Conservation (phyloP, 2,113 vertebrate species). For the Regulus satrapa region DNA sequence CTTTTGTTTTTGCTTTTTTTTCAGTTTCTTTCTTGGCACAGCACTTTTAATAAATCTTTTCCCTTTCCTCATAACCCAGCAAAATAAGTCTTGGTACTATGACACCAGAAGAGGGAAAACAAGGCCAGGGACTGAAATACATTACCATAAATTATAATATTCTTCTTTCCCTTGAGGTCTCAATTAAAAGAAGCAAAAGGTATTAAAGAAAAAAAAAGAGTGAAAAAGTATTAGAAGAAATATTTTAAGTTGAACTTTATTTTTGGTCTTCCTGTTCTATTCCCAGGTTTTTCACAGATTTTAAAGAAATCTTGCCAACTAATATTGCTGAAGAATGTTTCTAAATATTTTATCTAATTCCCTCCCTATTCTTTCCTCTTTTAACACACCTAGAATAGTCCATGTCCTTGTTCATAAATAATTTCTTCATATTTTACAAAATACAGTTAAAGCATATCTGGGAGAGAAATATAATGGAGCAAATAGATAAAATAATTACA, state of each 20-base stretch:
- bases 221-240: neutral
- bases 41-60: neutral
- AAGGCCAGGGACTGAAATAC: neutral
- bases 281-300: neutral
- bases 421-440: neutral
- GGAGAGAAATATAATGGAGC: neutral
- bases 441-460: neutral
- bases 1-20: neutral
- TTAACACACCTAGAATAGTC: neutral
- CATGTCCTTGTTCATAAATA: neutral
- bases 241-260: neutral
- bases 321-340: neutral
- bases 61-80: neutral
- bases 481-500: neutral
- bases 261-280: neutral
- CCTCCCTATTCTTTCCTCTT: neutral
- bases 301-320: neutral
- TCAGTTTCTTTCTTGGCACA: neutral
- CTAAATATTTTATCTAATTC: neutral
- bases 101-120: neutral
- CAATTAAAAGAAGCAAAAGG: neutral
- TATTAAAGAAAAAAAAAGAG: neutral
- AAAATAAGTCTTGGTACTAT: neutral
- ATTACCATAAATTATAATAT: slow-evolving; percentile 23
- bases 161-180: neutral